Base-by-base conservation (phyloP, 92 coral and sea anemone species). In the Chrysogorgia sp. region DNA sequence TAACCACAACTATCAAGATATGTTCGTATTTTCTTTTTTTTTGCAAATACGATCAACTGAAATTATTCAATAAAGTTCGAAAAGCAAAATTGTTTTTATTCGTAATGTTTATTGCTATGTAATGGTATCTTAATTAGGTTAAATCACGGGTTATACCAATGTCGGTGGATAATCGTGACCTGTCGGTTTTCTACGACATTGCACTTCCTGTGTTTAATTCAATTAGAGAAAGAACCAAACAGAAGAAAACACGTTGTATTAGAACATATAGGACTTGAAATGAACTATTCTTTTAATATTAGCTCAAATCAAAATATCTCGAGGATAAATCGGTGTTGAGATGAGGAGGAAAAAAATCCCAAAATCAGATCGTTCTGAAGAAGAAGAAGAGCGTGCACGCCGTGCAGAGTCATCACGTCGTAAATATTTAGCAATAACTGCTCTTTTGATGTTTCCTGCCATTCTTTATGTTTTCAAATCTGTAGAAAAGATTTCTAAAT, bases 371-470 rank as follows among this genome's bases (percentile, higher is more conserved):
- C 53, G n/a, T 47, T 50, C 78, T 13, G 76, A 32, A 50, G 60
- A 71, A 71, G 78, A 30, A 50, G 34, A 28, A 32, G 23, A 30
- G 10, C 31, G 14, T 0, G 53, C 26, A 32, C 19, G 23, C 3
- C 31, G 14, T 0, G 53, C 26, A 3, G 78, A 71, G 23, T 0
- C 78, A 6, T 55, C 78, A 30, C 14, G 63, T 29, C 52, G 78
- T 63, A 71, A 71, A 10, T 71, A 71, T 22, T 15, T 71, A 7
- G 78, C 63, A 1, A 50, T 71, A 19, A 40, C 40, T 29, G 63
- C 34, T 22, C 19, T 71, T 0, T 71, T 71, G 29, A 50, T 40
- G 17, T 53, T 71, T n/a, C 78, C 78, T 29, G 63, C 62, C 2
- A 3, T 71, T 25, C 28, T 71, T 40, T 71, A 71, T 50, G 47